Evolutionary conservation across 1,140 invertebrate genomes (phyloP), one percentile per base, ranked within the genome.

Genomic region (Oppia nitens): DNA sequence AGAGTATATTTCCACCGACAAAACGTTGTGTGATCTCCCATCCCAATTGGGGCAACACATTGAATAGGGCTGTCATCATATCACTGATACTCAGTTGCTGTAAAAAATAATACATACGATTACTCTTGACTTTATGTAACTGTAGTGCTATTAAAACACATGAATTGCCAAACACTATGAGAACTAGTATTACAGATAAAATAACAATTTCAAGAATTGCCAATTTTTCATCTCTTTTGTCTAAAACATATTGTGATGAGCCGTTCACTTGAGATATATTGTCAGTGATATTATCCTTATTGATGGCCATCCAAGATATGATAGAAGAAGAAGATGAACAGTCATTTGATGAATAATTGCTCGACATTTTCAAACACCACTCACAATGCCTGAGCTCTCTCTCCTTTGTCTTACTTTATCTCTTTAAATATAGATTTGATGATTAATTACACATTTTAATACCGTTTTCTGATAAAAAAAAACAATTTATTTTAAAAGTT

Each of bases 81-180:
- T 85, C 83, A 0, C 82, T 80, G 28, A 84, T 73, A 62, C 80
- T 81, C 27, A 85, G 70, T 66, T 84, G 81, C 57, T 83, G 71
- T 21, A 85, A 81, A 68, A 84, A 84, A 68, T 82, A 80, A 66
- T 83, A 81, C 80, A 85, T 84, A 47, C 83, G 72, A 2, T 78
- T 78, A 40, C 82, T 74, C 66, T 81, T 79, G 60, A 77, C 76
- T 52, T 64, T 57, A 14, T 47, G 56, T 32, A 20, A 27, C 56
- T 57, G 51, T 49, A 52, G 40, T 23, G 40, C 17, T 17, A 47
- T 24, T 4, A 56, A 45, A 45, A 56, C 54, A 56, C 17, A 47
- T 40, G 28, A 17, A 47, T 4, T 2, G 6, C 32, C 32, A 17
- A 40, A 40, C 32, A 40, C 32, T 40, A 40, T 40, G 6, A 40